Base-by-base conservation (phyloP, 2,113 vertebrate species). In the Lasiurus cinereus region DNA sequence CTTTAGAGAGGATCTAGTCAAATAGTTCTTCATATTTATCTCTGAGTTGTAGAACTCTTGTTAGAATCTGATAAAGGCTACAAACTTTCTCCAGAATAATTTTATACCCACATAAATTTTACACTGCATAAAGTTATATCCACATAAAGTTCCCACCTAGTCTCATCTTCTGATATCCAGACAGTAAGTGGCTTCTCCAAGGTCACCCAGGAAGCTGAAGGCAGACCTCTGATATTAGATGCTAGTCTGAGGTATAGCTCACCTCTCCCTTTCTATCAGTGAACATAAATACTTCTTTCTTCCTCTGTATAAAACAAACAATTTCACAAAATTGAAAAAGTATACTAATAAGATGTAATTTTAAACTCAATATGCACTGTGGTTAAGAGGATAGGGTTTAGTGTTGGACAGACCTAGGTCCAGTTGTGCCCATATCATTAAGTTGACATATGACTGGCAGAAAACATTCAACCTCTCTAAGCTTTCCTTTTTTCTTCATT, bases 1-100 rank as follows among this genome's bases (percentile, higher is more conserved):
- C 39, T 88, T 87, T 33, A 96, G 73, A 79, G 33, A 31, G 22
- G n/a, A 52, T 77, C 54, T 85, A 39, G 22, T 84, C 24, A 16
- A 59, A 48, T 22, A 24, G 73, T 88, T 90, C 66, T 92, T 93
- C 73, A 48, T 88, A 64, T 69, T 92, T 93, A 50, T 64, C 59
- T 92, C 67, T n/a, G 29, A 79, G 36, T 87, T 52, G 22, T 7
- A 92, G 48, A 93, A 76, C 18, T 93, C 56, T 90, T 87, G 16
- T 86, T 86, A 74, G 62, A 56, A 69, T 93, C 33, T 36, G 31
- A 95, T 59, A 85, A 84, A 73, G 31, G 50, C 24, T 46, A 33
- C 29, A 64, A 19, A 79, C 27, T 95, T 89, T 88, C 74, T 67
- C 54, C 2, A 19, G 50, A 33, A 78, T 82, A 83, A 88, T 84